Evolutionary conservation across 2,113 vertebrate species (phyloP), one percentile per base, ranked within the genome.

Genomic region (Epinephelus cyanopodus): DNA sequence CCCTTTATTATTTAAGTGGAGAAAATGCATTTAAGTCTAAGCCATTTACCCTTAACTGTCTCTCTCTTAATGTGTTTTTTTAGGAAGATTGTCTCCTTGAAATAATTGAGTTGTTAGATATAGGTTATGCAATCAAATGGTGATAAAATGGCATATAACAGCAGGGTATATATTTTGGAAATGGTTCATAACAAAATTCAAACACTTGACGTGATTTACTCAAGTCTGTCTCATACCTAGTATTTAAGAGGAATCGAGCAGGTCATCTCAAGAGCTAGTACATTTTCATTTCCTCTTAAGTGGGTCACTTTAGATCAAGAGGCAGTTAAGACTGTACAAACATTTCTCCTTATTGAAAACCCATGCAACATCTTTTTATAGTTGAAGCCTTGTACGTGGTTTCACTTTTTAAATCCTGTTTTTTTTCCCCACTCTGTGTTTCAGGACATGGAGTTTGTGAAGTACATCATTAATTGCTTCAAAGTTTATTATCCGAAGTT

Each of bases 391-490:
- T 79, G 23, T 67, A 25, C 60, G 27, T 70, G 21, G 12, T 58
- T 81, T 15, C 12, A 11, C 17, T 45, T 76, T 79, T 25, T 27
- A 45, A 52, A 58, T 61, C 63, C 7, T 48, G 70, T 3, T 57
- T 21, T 13, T 88, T 81, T 83, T 37, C 29, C 33, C 27, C 25
- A 18, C 8, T 86, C 63, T 90, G 50, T 89, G 81, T 79, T 96
- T 92, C 93, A 99, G 98, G 98, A 99, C 91, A 97, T 99, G 96
- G 98, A 99, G 85, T 98, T 99, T 95, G 97, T 99, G 84, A 97
- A 96, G 69, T 99, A 98, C 85, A 93, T 99, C 84, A 95, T 99
- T 84, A 97, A 91, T 92, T 99, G 98, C 93, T 99, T 99, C 94
- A 99, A 97, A 95, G 93, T 99, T 54, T 99, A 98, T 92, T 99